These are phyloP conservation scores for Neoniphon sammara DNA, from an alignment of 2,797 vertebrate species.

Conservation along the genomic window DNA sequence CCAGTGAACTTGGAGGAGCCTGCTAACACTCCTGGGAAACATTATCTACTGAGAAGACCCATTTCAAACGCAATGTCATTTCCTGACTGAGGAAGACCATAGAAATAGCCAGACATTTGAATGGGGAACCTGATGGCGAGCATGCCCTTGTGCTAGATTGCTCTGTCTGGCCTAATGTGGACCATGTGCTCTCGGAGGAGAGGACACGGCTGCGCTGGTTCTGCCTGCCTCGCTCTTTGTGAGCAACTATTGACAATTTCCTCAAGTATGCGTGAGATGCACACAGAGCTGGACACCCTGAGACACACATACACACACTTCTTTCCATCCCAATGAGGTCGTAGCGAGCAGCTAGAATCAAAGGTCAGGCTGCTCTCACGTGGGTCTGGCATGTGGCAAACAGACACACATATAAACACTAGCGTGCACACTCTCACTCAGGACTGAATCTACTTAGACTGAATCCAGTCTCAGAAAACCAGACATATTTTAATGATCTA, in stretches of 20 bases:
- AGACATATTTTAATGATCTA: too few relatives aligned
- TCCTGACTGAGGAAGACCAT: constrained; percentile 58
- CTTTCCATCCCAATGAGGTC: constrained; percentile 36
- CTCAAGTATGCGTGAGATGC: constrained; percentile 77
- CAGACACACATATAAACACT: constrained; percentile 24
- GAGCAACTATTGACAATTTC: constrained; percentile 79
- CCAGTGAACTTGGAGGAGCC: constrained; percentile 68
- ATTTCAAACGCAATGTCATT: constrained; percentile 71
- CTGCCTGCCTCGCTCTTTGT: constrained; percentile 40
- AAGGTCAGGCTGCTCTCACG: constrained; percentile 64
- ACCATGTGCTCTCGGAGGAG: constrained; percentile 64
- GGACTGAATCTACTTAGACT: background rate
- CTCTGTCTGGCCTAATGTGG: constrained; percentile 65
- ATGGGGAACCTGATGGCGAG: constrained; percentile 35
- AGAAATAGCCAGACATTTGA: constrained; percentile 54
- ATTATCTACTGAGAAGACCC: constrained; percentile 60
- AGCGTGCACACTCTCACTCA: background rate
- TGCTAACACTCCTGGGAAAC: constrained; percentile 62
- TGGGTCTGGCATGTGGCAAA: constrained; percentile 52
- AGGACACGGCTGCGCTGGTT: constrained; percentile 31
- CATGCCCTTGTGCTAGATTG: constrained; percentile 40
- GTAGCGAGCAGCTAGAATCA: constrained; percentile 57
- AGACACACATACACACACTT: constrained; percentile 22
- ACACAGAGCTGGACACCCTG: constrained; percentile 54
- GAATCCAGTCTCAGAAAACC: too few relatives aligned